phyloP scores from a whole-genome alignment of 2,888 invertebrate genomes.

The Chesias legatella region DNA sequence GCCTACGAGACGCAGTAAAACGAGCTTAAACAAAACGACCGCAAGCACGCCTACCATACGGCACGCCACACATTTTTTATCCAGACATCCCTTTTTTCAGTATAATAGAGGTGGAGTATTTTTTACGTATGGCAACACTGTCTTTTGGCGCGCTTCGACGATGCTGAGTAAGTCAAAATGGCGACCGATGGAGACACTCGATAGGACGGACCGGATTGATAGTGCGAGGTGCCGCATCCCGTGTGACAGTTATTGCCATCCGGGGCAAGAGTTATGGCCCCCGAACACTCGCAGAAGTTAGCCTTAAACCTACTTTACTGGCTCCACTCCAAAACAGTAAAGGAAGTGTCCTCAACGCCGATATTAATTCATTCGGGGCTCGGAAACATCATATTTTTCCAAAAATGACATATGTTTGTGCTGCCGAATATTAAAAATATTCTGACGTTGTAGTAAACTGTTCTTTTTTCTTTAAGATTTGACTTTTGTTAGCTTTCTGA shows the following conservation, averaged over 20 bases:
- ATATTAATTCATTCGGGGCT: constrained; percentile 63
- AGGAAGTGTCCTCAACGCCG: constrained; percentile 45
- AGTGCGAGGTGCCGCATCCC: constrained; percentile 57
- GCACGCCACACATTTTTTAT: constrained; percentile 47
- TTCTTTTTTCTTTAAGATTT: too few species aligned
- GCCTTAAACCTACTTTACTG: constrained; percentile 66
- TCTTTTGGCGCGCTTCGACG: constrained; percentile 40
- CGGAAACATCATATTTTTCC: constrained; percentile 68
- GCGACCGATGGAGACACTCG: constrained; percentile 64
- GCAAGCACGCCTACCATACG: constrained; percentile 54
- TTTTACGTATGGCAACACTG: constrained; percentile 45
- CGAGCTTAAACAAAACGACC: constrained; percentile 53
- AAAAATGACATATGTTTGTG: constrained; percentile 56
- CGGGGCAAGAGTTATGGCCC: constrained; percentile 56
- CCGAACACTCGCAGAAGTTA: constrained; percentile 52
- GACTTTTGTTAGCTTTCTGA: too few species aligned
- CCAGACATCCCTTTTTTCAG: constrained; percentile 33
- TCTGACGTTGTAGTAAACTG: too few species aligned
- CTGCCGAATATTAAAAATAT: constrained; percentile 41
- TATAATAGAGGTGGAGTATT: constrained; percentile 26
- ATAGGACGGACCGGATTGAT: constrained; percentile 72
- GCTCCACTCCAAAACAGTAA: constrained; percentile 61
- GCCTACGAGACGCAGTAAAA: constrained; percentile 37
- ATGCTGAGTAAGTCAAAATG: constrained; percentile 38
- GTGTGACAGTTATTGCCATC: constrained; percentile 67